A percentile compares a stretch with the other conserved stretches of the same genome.
Conservation (phyloP, 1,140 invertebrate genomes). For the Hormaphis cornu region DNA sequence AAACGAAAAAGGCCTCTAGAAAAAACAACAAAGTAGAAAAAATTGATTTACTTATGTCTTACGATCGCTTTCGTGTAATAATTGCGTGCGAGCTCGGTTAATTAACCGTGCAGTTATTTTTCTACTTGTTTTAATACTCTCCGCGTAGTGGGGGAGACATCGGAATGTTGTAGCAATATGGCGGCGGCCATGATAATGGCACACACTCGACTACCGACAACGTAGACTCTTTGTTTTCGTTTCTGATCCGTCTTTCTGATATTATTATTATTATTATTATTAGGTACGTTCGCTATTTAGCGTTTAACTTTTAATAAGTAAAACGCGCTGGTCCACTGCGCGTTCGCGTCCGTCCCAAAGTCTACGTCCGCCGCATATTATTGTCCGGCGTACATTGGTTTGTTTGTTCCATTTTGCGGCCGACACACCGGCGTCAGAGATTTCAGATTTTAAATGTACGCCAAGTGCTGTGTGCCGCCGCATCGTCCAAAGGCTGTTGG, state of each 20-base stretch:
- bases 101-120: slow-evolving; percentile 31
- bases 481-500: background rate
- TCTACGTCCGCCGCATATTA: background rate
- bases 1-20: background rate
- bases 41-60: background rate
- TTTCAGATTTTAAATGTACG: slow-evolving; percentile 27
- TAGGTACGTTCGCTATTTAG: background rate
- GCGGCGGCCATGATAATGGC: slow-evolving; percentile 32
- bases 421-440: too few species aligned
- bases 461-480: background rate
- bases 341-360: background rate
- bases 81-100: too few species aligned
- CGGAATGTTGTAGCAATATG: slow-evolving; percentile 32
- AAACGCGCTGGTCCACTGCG: too few species aligned
- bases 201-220: slow-evolving; percentile 29
- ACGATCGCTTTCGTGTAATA: background rate
- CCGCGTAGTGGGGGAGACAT: slow-evolving; percentile 16
- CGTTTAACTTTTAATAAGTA: too few species aligned
- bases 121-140: slow-evolving; percentile 31
- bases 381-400: too few species aligned
- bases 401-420: too few species aligned
- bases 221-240: slow-evolving; percentile 31
- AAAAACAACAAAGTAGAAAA: background rate
- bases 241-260: background rate
- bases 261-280: background rate